Conservation (phyloP, 2,888 invertebrate species). For the Ectemnius lituratus region DNA sequence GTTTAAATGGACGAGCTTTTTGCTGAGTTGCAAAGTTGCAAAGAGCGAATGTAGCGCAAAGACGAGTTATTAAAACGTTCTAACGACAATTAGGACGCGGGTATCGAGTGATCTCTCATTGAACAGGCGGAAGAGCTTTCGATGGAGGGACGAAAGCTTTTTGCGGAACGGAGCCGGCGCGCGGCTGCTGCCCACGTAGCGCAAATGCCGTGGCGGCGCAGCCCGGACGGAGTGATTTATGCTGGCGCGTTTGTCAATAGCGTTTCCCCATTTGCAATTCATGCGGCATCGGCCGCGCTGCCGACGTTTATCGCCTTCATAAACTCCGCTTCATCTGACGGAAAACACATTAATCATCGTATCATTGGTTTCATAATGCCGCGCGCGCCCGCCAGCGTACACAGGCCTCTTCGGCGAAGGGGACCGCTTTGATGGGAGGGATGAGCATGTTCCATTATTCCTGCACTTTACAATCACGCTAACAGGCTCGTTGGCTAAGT, state of each 20-base stretch:
- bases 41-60: too few relatives aligned
- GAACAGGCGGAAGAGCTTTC: neutral
- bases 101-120: too few relatives aligned
- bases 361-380: constrained; percentile 64
- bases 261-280: constrained; percentile 67
- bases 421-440: too few relatives aligned
- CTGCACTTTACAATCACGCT: too few relatives aligned
- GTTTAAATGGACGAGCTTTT: too few relatives aligned
- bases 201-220: constrained; percentile 36
- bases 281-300: constrained; percentile 55
- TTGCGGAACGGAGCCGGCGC: neutral
- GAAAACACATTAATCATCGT: constrained; percentile 64
- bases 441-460: too few relatives aligned
- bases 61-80: neutral
- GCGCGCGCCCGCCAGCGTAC: constrained; percentile 2
- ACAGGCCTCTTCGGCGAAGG: too few relatives aligned
- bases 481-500: too few relatives aligned
- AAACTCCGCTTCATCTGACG: constrained; percentile 54
- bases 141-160: constrained; percentile 9
- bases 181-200: constrained; percentile 40
- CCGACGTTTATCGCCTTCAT: constrained; percentile 68
- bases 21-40: too few relatives aligned
- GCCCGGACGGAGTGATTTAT: constrained; percentile 50
- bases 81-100: neutral
- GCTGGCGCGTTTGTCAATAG: constrained; percentile 54